Conservation (phyloP, 2,797 vertebrate genomes). For the Poecilia gillii region DNA sequence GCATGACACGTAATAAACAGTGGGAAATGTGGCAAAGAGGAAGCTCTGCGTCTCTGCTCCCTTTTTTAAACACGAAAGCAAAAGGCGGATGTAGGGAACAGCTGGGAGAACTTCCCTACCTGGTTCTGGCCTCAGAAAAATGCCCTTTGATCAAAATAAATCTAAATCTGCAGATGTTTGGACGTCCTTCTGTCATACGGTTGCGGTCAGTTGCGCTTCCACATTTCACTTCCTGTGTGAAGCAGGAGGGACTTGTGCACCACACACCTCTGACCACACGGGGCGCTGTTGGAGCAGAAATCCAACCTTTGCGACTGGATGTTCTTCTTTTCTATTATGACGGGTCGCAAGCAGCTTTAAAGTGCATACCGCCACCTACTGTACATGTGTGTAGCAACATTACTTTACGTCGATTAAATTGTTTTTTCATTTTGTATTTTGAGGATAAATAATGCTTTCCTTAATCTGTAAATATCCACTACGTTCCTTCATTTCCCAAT, state of each 20-base stretch:
- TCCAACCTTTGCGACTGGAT: background rate
- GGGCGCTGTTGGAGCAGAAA: conserved; percentile 29
- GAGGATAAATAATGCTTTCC: no score
- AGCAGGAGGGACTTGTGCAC: conserved; percentile 26
- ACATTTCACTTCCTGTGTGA: conserved; percentile 32
- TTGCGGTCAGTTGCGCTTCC: background rate
- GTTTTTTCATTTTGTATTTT: no score
- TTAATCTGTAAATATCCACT: no score
- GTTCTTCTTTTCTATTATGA: no score
- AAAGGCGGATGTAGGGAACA: conserved; percentile 12
- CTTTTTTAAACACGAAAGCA: conserved; percentile 6
- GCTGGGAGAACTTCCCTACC: conserved; percentile 46
- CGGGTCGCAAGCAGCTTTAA: no score
- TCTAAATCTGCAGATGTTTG: conserved; percentile 12
- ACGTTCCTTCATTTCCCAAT: no score
- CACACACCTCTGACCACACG: conserved; percentile 25
- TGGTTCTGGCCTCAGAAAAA: conserved; percentile 18
- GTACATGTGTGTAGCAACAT: no score
- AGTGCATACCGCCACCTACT: no score
- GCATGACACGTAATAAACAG: no score
- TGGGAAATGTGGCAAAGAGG: background rate
- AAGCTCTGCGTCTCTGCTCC: conserved; percentile 8
- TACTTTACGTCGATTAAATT: no score
- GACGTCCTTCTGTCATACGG: background rate
- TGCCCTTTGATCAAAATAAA: background rate